These are phyloP conservation scores for Probosciger aterrimus DNA, from an alignment of 2,113 vertebrate species.

Conservation along the genomic window DNA sequence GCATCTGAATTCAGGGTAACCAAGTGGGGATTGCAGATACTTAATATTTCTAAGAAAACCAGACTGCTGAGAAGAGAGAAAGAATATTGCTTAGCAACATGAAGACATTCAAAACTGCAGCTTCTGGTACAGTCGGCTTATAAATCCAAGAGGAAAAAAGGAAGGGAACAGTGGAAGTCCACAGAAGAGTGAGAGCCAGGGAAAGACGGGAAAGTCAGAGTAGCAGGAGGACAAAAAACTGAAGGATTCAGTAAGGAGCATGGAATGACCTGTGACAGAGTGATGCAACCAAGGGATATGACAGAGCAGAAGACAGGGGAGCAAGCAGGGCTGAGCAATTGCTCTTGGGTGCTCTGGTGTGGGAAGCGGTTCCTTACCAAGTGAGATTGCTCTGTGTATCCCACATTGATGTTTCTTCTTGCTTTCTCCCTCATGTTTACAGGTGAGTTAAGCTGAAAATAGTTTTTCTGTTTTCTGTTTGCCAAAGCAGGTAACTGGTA, in stretches of 20 bases:
- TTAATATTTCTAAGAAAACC: background rate
- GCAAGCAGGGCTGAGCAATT: background rate
- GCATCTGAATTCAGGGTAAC: background rate
- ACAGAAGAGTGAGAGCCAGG: background rate
- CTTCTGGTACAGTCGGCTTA: background rate
- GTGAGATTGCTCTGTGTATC: background rate
- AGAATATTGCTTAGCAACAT: background rate
- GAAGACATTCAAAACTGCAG: background rate
- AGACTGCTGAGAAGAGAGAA: background rate
- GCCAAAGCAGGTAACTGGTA: background rate
- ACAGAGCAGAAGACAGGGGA: background rate
- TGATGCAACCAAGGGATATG: background rate
- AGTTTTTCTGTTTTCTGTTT: background rate
- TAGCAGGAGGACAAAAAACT: background rate
- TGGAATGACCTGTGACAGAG: background rate
- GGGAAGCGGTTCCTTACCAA: background rate
- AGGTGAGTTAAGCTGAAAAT: background rate
- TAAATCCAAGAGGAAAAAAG: background rate
- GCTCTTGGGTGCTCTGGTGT: background rate
- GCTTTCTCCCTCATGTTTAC: background rate
- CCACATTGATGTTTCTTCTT: background rate
- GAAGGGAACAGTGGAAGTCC: background rate
- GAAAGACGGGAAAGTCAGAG: accelerated
- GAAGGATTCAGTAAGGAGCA: background rate
- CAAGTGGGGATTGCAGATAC: background rate